These are phyloP conservation scores for Xanthia icteritia DNA, from an alignment of 2,888 invertebrate species.

Conservation along the genomic window DNA sequence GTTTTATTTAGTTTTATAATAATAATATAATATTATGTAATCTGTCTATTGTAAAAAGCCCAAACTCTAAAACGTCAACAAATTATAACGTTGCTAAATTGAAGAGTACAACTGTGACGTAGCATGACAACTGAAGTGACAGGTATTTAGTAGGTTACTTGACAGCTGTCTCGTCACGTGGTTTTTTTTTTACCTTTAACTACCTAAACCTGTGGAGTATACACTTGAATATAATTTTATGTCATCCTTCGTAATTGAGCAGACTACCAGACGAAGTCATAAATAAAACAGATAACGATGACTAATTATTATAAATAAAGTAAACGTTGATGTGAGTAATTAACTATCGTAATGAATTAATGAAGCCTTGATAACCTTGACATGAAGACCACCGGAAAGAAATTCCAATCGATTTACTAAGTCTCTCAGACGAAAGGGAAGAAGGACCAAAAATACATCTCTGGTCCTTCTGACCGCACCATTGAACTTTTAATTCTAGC, in stretches of 20 bases:
- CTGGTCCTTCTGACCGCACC: neutral
- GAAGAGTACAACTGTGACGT: too few relatives aligned
- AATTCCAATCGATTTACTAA: conserved; percentile 1
- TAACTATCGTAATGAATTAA: conserved; percentile 35
- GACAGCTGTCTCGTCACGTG: too few relatives aligned
- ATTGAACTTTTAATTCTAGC: neutral
- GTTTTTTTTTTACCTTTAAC: too few relatives aligned
- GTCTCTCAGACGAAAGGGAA: neutral
- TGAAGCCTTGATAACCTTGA: conserved; percentile 49
- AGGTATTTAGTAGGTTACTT: too few relatives aligned
- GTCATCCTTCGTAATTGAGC: neutral
- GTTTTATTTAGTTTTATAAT: too few relatives aligned
- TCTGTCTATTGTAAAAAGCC: too few relatives aligned
- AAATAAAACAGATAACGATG: conserved; percentile 42
- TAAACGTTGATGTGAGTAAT: conserved; percentile 44
- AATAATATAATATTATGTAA: too few relatives aligned
- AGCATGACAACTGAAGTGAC: too few relatives aligned
- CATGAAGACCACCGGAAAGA: conserved; percentile 44
- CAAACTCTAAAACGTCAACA: too few relatives aligned
- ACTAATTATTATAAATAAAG: conserved; percentile 37
- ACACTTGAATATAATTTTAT: neutral
- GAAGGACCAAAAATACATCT: conserved; percentile 2
- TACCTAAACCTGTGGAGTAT: too few relatives aligned
- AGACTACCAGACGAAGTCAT: conserved; percentile 9
- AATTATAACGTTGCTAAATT: too few relatives aligned